phyloP scores from a whole-genome alignment of 2,797 vertebrate species.

The Cephalopachus bancanus region DNA sequence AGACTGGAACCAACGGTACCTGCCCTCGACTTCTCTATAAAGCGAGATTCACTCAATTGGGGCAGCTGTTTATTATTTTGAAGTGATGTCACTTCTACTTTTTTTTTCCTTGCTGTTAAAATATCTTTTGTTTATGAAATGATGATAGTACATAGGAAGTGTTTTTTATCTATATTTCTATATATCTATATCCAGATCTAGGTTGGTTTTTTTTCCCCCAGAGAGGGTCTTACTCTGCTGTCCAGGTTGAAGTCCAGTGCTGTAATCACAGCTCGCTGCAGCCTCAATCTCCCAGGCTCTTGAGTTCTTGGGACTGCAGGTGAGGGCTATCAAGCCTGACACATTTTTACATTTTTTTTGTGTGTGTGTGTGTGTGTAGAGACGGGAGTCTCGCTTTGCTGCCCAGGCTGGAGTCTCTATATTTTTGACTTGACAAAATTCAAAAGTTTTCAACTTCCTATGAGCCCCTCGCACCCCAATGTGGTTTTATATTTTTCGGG shows the following conservation, averaged over 20 bases:
- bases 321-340: no score
- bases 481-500: not conserved
- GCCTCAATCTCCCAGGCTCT: no score
- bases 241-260: no score
- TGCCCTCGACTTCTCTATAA: not conserved
- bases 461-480: no score
- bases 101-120: not conserved
- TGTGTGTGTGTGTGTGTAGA: no score
- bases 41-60: not conserved
- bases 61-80: not conserved
- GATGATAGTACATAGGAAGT: accelerated
- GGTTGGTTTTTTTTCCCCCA: no score
- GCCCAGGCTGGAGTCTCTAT: not conserved
- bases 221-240: no score
- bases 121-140: not conserved
- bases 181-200: no score
- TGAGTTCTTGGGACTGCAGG: no score
- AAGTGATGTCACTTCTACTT: not conserved
- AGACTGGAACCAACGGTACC: not conserved
- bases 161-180: not conserved
- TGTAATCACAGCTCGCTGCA: no score
- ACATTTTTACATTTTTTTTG: no score
- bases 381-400: no score
- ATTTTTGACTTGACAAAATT: not conserved
- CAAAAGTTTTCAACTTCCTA: not conserved